Evolutionary conservation across 2,113 vertebrate genomes (phyloP), one percentile per base, ranked within the genome.

Genomic region (Heterotis niloticus): DNA sequence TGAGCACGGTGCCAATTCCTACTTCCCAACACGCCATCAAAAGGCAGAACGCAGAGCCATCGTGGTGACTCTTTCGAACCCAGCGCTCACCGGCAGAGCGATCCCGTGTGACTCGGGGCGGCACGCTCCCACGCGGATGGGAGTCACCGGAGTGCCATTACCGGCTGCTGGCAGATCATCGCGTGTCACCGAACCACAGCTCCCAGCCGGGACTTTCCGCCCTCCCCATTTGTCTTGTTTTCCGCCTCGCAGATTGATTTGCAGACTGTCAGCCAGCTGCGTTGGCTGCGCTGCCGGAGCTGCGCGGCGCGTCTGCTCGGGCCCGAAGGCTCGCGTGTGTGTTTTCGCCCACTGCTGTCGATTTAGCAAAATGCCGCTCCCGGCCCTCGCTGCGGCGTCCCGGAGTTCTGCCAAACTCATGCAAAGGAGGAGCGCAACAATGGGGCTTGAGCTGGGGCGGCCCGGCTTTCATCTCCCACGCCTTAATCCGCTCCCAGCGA

Each of bases 11-110:
- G 88, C 94, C 92, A 94, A 96, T 96, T 95, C 94, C 92, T 93
- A 93, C 94, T 95, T 96, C 90, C 95, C 94, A 96, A 95, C 96
- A 95, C 96, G 94, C 94, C 92, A 96, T 44, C 95, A 98, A 96
- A 97, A 93, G 93, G 93, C 67, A 95, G 94, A 97, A 96, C 95
- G 95, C 93, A 94, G 91, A 91, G 93, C 93, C 93, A 96, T 96
- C 97, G 95, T 97, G 92, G 88, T 85, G 80, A 84, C 85, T 85
- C 86, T 83, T 86, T 95, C 92, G 90, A 91, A 95, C 95, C 97
- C 96, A 96, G 94, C 92, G 91, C 94, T 95, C 95, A 95, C 95
- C 95, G 92, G 93, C 94, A 95, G 95, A 96, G 95, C 96, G 94
- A 96, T 96, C 94, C 95, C 95, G 95, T 95, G 95, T 93, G 93